Conservation (phyloP, 2,113 vertebrate species). For the Neodontobutis hainanensis region DNA sequence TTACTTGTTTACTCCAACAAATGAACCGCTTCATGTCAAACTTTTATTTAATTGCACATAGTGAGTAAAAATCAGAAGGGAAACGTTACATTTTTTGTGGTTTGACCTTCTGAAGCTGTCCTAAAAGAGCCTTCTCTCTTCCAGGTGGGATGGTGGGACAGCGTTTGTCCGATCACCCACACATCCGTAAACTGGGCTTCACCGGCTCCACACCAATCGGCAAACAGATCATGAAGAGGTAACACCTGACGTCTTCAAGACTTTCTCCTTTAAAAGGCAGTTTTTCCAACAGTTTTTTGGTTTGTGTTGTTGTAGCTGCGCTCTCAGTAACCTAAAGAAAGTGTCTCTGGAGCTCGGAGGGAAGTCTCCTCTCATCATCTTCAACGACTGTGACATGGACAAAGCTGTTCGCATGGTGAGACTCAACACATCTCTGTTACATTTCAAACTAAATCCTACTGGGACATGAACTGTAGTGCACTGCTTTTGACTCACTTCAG, state of each 20-base stretch:
- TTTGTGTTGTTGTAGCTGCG: conserved; percentile 76
- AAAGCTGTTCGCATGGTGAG: conserved; percentile 91
- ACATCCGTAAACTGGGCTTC: conserved; percentile 88
- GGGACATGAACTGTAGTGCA: too few species aligned
- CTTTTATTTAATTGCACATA: too few species aligned
- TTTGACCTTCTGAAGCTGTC: not conserved
- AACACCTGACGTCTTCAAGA: fast-evolving
- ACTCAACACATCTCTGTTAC: not conserved
- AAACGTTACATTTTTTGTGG: not conserved
- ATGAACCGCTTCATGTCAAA: too few species aligned
- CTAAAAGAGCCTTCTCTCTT: not conserved
- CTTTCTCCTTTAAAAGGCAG: not conserved
- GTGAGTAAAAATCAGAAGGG: too few species aligned
- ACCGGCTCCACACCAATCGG: conserved; percentile 89
- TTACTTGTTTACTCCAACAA: too few species aligned
- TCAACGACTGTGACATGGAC: conserved; percentile 87
- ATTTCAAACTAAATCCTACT: too few species aligned
- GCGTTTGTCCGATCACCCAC: conserved; percentile 85
- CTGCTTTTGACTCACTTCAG: too few species aligned
- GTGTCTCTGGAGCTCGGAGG: conserved; percentile 90
- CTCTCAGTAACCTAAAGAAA: conserved; percentile 88
- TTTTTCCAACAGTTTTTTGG: not conserved
- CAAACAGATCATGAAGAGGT: conserved; percentile 92
- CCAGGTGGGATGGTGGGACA: conserved; percentile 85
- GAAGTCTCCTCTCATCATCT: conserved; percentile 90